Base-by-base conservation (phyloP, 2,888 invertebrate genomes). In the Rhogogaster chlorosoma region DNA sequence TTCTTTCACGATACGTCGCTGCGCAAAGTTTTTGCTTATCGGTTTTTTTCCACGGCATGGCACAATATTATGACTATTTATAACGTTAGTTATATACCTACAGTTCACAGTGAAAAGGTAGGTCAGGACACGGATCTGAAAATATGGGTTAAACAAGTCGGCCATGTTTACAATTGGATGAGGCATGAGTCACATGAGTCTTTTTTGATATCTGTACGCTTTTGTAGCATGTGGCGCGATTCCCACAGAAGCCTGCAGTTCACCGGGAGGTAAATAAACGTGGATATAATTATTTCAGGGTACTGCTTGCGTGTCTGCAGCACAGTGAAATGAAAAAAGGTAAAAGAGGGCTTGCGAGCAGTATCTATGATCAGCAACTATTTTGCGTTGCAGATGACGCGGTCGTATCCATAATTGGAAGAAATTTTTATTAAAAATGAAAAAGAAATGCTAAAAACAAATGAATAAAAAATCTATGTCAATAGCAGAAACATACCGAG, bases 271-370 rank as follows among this genome's bases (percentile, higher is more conserved):
- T 18, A 36, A 36, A 71, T 71, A 36, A 71, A 38, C 70, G 9
- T n/a, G 38, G 70, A 18, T 71, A 71, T 71, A 71, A 71, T 71
- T 71, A 70, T 71, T 71, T 3, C 70, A 71, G 70, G 70, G 36
- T 36, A 70, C 1, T 36, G 70, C 36, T 36, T 36, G 36, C 36
- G 36, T 71, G 70, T n/a, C 18, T 71, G n/a, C 70, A 7, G 18
- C 10, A 22, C 22, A 61, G 61, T 61, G 2, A 9, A 61, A 61
- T 61, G n/a, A 61, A 61, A 26, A 18, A 49, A 49, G 49, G 49
- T 18, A 49, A 18, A 49, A 15, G 49, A 18, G 18, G 18, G 49
- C 49, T 49, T 49, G 49, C 5, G 18, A 49, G 6, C 49, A 49
- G 18, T 18, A 49, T 49, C 49, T n/a, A 1, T 49, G 49, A 49